Evolutionary conservation across 2,888 invertebrate species (phyloP).

Genomic region (Hartigia nigra): DNA sequence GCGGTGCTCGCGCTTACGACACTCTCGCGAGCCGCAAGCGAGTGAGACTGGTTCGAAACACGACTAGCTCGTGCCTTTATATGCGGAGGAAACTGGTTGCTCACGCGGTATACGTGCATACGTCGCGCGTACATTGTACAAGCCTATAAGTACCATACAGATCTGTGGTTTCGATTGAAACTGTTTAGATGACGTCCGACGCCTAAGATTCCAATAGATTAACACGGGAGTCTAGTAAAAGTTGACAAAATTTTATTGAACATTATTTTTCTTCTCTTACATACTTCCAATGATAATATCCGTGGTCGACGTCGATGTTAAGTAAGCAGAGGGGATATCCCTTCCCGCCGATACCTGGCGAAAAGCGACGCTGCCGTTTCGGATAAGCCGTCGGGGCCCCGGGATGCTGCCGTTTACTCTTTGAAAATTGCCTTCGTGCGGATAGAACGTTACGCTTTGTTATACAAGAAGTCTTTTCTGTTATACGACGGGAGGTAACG

Average conservation of each 20-base stretch:
- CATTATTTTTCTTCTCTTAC: background rate
- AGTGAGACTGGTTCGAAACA: constrained; percentile 56
- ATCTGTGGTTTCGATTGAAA: background rate
- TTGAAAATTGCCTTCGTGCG: constrained; percentile 39
- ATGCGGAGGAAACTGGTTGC: constrained; percentile 50
- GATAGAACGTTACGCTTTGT: background rate
- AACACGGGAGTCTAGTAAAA: background rate
- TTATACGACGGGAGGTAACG: background rate
- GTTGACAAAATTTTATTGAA: background rate
- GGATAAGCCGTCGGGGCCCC: background rate
- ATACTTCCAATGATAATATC: background rate
- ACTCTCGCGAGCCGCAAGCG: constrained; percentile 55
- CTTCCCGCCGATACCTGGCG: background rate
- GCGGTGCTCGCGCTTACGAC: constrained; percentile 31
- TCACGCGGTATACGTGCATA: background rate
- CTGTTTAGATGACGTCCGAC: background rate
- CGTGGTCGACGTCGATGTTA: background rate
- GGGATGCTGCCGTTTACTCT: constrained; percentile 31
- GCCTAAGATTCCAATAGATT: background rate
- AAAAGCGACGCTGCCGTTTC: background rate
- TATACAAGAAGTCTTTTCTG: background rate
- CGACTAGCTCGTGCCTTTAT: constrained; percentile 59
- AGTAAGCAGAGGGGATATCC: background rate
- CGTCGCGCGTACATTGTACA: background rate
- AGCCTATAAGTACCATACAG: background rate